These are phyloP conservation scores for Agrypnus murinus DNA, from an alignment of 2,888 invertebrate genomes.

Conservation along the genomic window DNA sequence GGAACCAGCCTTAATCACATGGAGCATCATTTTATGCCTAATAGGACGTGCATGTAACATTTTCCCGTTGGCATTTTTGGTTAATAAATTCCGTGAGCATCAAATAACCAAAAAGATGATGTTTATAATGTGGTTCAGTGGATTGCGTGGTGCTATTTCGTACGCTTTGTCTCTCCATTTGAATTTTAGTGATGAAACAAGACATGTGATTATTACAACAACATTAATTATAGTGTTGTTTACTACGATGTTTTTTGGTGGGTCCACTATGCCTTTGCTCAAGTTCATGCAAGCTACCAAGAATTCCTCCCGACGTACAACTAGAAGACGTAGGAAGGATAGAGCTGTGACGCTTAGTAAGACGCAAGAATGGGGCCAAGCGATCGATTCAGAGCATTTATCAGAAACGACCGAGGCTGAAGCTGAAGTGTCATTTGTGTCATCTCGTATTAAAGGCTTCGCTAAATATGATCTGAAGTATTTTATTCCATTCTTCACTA, in stretches of 20 bases:
- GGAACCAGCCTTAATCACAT: constrained; percentile 92
- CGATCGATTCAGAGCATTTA: constrained; percentile 94
- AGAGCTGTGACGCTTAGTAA: constrained; percentile 96
- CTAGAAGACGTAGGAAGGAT: constrained; percentile 73
- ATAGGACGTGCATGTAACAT: constrained; percentile 97
- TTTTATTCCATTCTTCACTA: constrained; percentile 96
- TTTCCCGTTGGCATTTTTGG: constrained; percentile 93
- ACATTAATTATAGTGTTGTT: constrained; percentile 98
- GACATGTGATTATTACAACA: constrained; percentile 97
- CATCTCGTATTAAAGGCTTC: constrained; percentile 89
- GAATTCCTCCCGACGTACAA: constrained; percentile 74
- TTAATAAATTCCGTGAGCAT: constrained; percentile 97
- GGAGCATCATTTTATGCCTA: constrained; percentile 94
- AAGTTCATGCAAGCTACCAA: constrained; percentile 89
- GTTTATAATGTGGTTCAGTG: constrained; percentile 99
- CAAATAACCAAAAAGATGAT: constrained; percentile 99
- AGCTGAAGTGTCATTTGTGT: constrained; percentile 90
- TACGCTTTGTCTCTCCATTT: constrained; percentile 97
- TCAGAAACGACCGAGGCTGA: constrained; percentile 96
- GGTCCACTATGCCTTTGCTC: constrained; percentile 97
- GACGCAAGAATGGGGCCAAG: constrained; percentile 98
- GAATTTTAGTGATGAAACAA: constrained; percentile 93
- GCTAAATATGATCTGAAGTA: constrained; percentile 94
- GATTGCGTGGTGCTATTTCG: constrained; percentile 96
- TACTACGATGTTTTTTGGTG: constrained; percentile 96